Evolutionary conservation across 2,888 invertebrate species (phyloP).

Genomic region (Trissonchulus sp.): DNA sequence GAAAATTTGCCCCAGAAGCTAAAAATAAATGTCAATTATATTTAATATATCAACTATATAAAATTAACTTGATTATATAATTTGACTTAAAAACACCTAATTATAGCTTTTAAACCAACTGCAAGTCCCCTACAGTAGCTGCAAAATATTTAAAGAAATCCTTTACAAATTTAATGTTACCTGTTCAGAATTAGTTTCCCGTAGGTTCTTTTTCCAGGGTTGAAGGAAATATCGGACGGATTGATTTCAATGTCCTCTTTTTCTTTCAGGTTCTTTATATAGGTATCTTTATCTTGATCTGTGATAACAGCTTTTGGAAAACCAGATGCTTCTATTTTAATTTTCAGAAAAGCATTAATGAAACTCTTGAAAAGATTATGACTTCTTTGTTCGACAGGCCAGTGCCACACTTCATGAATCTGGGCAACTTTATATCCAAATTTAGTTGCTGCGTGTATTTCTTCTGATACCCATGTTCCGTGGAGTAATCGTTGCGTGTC

Average conservation of each 20-base stretch:
- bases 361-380: neutral
- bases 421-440: neutral
- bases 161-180: no score
- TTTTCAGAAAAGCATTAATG: constrained; percentile 6
- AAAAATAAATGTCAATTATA: neutral
- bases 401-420: constrained; percentile 14
- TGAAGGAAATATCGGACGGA: neutral
- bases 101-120: no score
- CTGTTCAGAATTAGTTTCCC: constrained; percentile 17
- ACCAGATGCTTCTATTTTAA: constrained; percentile 15
- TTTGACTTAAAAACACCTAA: neutral
- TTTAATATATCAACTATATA: no score
- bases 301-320: neutral
- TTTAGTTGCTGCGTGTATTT: neutral
- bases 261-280: neutral
- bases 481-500: neutral
- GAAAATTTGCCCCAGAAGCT: constrained; percentile 14
- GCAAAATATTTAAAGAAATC: no score
- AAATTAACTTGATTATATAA: no score
- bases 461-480: neutral
- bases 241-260: constrained; percentile 1
- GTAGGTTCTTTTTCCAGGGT: neutral
- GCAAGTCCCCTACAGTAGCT: no score
- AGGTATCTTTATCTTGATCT: neutral
- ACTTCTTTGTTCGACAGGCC: neutral